Percentiles rank a stretch among this genome's conserved stretches.
These are phyloP conservation scores for Poeciliopsis retropinna DNA, from an alignment of 2,113 vertebrate genomes.

Conservation along the genomic window DNA sequence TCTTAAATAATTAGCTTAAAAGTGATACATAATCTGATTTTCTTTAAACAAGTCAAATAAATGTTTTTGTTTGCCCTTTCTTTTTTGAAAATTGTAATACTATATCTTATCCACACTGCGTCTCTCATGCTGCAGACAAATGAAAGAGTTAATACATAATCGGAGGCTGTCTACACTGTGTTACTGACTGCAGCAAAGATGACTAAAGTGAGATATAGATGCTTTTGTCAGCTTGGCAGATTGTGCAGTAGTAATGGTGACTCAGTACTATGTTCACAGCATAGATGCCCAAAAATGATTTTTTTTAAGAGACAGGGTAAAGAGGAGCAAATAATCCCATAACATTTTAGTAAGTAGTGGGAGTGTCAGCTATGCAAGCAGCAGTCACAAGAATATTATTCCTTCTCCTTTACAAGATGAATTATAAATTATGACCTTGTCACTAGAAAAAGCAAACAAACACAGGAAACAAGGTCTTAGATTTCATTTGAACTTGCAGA, in stretches of 20 bases:
- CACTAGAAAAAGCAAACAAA: slow-evolving; percentile 45
- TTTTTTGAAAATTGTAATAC: not conserved
- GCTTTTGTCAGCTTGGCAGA: slow-evolving; percentile 39
- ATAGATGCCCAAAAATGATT: slow-evolving; percentile 44
- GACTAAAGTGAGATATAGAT: slow-evolving; percentile 53
- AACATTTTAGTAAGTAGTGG: slow-evolving; percentile 21
- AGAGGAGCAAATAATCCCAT: slow-evolving; percentile 32
- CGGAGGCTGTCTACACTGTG: slow-evolving; percentile 10
- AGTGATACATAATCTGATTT: not conserved
- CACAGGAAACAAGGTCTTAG: slow-evolving; percentile 46
- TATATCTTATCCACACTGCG: not conserved
- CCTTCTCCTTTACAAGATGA: slow-evolving; percentile 52
- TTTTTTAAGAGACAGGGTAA: slow-evolving; percentile 51
- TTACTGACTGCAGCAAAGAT: slow-evolving; percentile 44
- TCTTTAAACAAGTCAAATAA: slow-evolving; percentile 5
- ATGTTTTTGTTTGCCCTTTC: not conserved
- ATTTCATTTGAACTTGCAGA: slow-evolving; percentile 57
- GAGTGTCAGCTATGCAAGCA: slow-evolving; percentile 57
- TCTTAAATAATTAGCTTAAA: not conserved
- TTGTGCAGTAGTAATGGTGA: slow-evolving; percentile 52
- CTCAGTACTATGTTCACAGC: slow-evolving; percentile 53
- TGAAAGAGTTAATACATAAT: slow-evolving; percentile 17
- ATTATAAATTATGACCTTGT: slow-evolving; percentile 72
- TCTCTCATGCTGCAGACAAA: slow-evolving; percentile 1
- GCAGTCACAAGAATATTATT: slow-evolving; percentile 46